Evolutionary conservation across 2,113 vertebrate species (phyloP).

Genomic region (Oncorhynchus nerka): DNA sequence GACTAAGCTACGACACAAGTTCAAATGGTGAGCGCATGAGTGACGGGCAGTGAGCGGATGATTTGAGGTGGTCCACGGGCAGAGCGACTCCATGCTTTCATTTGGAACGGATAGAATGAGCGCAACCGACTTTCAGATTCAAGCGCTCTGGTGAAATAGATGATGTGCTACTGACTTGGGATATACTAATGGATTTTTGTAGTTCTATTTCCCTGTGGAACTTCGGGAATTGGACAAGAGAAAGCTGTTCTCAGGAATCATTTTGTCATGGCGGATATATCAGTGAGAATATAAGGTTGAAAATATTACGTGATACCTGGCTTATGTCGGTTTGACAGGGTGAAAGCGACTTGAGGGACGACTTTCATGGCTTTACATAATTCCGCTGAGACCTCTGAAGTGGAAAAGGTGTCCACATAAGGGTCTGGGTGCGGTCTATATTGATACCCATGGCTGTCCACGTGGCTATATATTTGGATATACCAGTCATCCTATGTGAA

Average conservation of each 20-base stretch:
- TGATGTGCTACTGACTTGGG: not conserved
- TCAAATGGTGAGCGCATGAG: not conserved
- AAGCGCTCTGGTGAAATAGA: no score
- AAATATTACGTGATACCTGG: not conserved
- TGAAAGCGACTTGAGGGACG: not conserved
- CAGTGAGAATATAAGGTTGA: not conserved
- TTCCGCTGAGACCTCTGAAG: conserved; percentile 64
- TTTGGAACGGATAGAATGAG: not conserved
- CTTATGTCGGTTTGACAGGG: not conserved
- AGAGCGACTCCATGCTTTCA: not conserved
- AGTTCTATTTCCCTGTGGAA: not conserved
- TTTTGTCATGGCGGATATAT: not conserved
- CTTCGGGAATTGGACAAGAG: not conserved
- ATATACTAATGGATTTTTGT: not conserved
- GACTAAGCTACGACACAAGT: not conserved
- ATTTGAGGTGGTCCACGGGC: not conserved
- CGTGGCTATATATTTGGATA: conserved; percentile 73
- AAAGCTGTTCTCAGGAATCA: not conserved
- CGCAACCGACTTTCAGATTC: not conserved
- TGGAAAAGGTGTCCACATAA: conserved; percentile 71
- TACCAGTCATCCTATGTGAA: conserved; percentile 79
- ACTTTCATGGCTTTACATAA: conserved; percentile 76
- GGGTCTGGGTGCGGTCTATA: conserved; percentile 74
- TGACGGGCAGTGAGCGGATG: not conserved
- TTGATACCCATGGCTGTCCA: conserved; percentile 74